Evolutionary conservation across 1,140 invertebrate genomes (phyloP), one percentile per base, ranked within the genome.

Genomic region (Acromyrmex echinatior): DNA sequence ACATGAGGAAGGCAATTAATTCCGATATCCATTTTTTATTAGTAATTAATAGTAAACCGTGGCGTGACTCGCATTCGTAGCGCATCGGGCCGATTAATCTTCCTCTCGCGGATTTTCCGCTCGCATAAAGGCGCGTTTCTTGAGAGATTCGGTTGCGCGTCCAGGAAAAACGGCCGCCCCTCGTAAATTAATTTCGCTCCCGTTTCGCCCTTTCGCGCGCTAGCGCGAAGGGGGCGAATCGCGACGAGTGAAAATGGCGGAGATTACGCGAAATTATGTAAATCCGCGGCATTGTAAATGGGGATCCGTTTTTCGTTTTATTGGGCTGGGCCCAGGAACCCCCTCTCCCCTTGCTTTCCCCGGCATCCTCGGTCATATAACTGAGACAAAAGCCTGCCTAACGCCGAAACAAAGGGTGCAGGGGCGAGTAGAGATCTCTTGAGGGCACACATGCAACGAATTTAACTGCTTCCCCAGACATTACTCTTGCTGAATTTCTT

Each of bases 201-300:
- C 70, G 56, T 62, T 73, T 21, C 66, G 81, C 60, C 12, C 65
- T 45, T 56, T 53, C 28, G 58, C 45, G 58, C 53, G n/a, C 73
- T 16, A 31, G 63, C 39, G 53, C 62, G 73, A 39, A 49, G 58
- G 63, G 86, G 28, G 35, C 62, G 87, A 68, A 73, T 77, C 86
- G 86, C 73, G 81, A 80, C 71, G 68, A 86, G 86, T 88, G 91
- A 95, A 95, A 95, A 95, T 95, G 93, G 93, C 92, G 92, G 95
- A 95, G 95, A 95, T 95, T 95, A 95, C 94, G 93, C 91, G 95
- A 95, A 95, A 95, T 95, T 95, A 95, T 95, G 95, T 93, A 95
- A 95, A 95, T 95, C 71, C 81, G 51, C 66, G 91, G 93, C 93
- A 95, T 95, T 95, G 95, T 95, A 94, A 95, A 95, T 92, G 92